Base-by-base conservation (phyloP, 2,113 vertebrate species). In the Cololabis saira region DNA sequence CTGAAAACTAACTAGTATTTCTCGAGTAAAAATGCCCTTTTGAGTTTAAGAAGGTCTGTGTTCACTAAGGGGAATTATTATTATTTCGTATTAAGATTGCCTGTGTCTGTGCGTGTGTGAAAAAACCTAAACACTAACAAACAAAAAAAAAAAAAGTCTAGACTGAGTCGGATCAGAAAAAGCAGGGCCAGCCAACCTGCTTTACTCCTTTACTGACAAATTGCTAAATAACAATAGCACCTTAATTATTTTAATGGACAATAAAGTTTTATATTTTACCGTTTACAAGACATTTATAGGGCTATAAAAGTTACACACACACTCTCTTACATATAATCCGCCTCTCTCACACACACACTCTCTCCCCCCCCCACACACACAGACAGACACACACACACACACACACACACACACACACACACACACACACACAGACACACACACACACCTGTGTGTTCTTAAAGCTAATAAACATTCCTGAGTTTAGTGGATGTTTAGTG, bases 271-370 rank as follows among this genome's bases (percentile, higher is more conserved):
- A 87, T 78, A 86, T 83, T 85, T 86, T 57, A 78, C 75, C 58
- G 80, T 90, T 89, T 87, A 88, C 85, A 86, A 80, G 87, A 91
- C 87, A 81, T 91, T 91, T 91, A 91, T 88, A 79, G 88, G 82
- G 45, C 87, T 66, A 86, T 91, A 90, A 91, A 91, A 88, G 90
- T 87, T 82, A 61, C 82, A 78, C 80, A 78, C 80, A 71, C 80
- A 82, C 79, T 78, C 71, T 37, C 33, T 37, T 37, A 61, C 80
- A 61, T 76, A 43, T 74, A 54, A 42, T 47, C 41, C 58, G n/a
- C 59, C 33, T 37, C 33, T 37, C 30, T 4, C 3, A 30, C 30
- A 30, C 30, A 30, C 4, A 4, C 4, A 30, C 30, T 30, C 30
- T 8, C 30, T 30, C 30, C 8, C 30, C 3, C 30, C 8, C 30